Evolutionary conservation across 1,140 invertebrate species (phyloP), one percentile per base, ranked within the genome.

Genomic region (Camponotus vicinus): DNA sequence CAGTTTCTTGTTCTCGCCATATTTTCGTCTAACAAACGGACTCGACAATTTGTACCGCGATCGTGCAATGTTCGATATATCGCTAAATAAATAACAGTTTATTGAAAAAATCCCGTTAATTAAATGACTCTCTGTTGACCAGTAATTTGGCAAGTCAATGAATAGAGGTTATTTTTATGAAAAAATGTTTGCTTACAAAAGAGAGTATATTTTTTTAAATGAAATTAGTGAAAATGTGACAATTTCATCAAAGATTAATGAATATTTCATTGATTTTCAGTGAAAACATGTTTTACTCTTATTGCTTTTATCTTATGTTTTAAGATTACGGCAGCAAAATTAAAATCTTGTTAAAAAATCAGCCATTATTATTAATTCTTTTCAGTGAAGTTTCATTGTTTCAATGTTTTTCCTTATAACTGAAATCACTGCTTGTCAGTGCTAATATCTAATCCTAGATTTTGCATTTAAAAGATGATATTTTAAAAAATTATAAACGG

Each of bases 1-100:
- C 21, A 13, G 34, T 40, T 80, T 42, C 45, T 15, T 64, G 69
- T 87, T 87, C 86, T 76, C 70, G 78, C 79, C 63, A 55, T 66
- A 75, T 83, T 83, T 83, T 75, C 79, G 40, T 7, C 27, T 61
- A 83, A 83, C 79, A 40, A 83, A 61, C 69, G 21, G 55, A 4
- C 13, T 45, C 55, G 15, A 40, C n/a, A 83, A 83, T 83, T 83
- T 83, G 67, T 61, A 83, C 61, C 27, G 57, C 69, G 55, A 5
- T 15, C 49, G 21, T 40, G 27, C 49, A 40, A 32, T n/a, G 21
- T 37, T 63, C 69, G 69, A 63, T 83, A 37, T 42, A 83, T 73
- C n/a, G 49, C 55, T 42, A 21, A 59, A 73, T 18, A 15, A 71
- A 5, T 45, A 42, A 59, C 67, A 45, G 71, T 83, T 82, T 61